Percentiles rank a stretch among this genome's conserved stretches.
These are phyloP conservation scores for Heterocephalus glaber DNA, from an alignment of 2,113 vertebrate genomes.

Conservation along the genomic window DNA sequence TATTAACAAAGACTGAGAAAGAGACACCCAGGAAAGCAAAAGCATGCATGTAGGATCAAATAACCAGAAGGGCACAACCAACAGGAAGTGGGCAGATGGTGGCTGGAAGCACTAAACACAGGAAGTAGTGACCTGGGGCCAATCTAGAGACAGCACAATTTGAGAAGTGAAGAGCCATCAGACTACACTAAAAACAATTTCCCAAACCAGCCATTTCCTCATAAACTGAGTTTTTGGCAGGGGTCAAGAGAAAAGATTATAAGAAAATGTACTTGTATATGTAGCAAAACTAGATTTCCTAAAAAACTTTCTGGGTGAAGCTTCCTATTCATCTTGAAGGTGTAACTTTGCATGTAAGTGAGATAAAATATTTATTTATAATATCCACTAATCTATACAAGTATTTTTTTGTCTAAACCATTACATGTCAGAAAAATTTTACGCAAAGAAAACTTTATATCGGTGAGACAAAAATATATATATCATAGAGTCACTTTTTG, in stretches of 20 bases:
- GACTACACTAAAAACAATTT: not conserved
- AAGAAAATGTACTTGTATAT: constrained; percentile 5
- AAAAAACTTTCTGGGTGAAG: not conserved
- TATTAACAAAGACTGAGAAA: not conserved
- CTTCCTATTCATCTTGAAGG: not conserved
- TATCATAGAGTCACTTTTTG: not conserved
- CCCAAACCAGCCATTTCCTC: not conserved
- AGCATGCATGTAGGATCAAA: not conserved
- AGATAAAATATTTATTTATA: constrained; percentile 33
- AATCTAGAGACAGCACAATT: not conserved
- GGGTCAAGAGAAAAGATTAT: constrained; percentile 9
- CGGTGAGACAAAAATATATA: not conserved
- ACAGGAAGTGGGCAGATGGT: not conserved
- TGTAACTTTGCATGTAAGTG: not conserved
- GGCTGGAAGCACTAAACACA: not conserved
- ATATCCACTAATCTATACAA: not conserved
- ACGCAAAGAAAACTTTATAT: not conserved
- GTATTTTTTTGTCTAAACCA: not conserved
- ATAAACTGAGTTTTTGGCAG: not conserved
- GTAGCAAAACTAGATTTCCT: not conserved
- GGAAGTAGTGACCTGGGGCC: not conserved
- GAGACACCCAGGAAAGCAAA: not conserved
- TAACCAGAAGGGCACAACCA: not conserved
- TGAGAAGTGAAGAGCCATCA: constrained; percentile 6
- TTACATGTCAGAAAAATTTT: constrained; percentile 1